These are phyloP conservation scores for Phrynocephalus vlangalii DNA, from an alignment of 2,797 vertebrate species.

Conservation along the genomic window DNA sequence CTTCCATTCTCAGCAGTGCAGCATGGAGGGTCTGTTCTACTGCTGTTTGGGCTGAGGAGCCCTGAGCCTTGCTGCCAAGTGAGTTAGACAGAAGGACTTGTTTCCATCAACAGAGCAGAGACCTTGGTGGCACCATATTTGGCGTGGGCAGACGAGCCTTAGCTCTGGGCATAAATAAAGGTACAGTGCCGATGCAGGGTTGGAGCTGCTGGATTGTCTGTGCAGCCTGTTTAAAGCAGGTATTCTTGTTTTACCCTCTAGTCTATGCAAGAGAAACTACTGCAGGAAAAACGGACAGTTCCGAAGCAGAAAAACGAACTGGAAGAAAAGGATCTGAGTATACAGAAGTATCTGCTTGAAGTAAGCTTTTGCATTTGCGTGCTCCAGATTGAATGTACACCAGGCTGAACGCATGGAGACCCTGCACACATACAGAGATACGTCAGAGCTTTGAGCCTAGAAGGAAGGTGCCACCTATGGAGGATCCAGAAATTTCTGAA, in stretches of 20 bases:
- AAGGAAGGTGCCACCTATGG: neutral
- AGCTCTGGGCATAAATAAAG: neutral
- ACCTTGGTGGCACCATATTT: neutral
- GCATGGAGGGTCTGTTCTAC: too few species aligned
- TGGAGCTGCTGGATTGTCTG: neutral
- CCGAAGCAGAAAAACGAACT: constrained; percentile 81
- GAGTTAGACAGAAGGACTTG: too few species aligned
- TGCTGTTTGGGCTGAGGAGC: neutral
- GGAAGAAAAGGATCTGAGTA: constrained; percentile 80
- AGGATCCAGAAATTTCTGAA: too few species aligned
- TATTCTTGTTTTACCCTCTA: constrained; percentile 55
- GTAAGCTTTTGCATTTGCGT: constrained; percentile 71
- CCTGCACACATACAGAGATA: neutral
- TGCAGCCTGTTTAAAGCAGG: rapidly evolving
- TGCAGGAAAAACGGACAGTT: constrained; percentile 77
- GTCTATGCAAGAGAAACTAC: constrained; percentile 83
- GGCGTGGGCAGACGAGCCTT: neutral
- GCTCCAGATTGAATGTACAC: neutral
- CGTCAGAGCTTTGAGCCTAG: neutral
- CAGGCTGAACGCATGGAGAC: neutral
- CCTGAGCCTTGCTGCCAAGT: too few species aligned
- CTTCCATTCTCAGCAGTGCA: neutral
- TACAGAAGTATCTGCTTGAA: constrained; percentile 79
- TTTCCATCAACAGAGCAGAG: neutral
- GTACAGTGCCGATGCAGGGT: neutral